Evolutionary conservation across 2,797 vertebrate genomes (phyloP).

Genomic region (Cryptoblepharus egeriae): DNA sequence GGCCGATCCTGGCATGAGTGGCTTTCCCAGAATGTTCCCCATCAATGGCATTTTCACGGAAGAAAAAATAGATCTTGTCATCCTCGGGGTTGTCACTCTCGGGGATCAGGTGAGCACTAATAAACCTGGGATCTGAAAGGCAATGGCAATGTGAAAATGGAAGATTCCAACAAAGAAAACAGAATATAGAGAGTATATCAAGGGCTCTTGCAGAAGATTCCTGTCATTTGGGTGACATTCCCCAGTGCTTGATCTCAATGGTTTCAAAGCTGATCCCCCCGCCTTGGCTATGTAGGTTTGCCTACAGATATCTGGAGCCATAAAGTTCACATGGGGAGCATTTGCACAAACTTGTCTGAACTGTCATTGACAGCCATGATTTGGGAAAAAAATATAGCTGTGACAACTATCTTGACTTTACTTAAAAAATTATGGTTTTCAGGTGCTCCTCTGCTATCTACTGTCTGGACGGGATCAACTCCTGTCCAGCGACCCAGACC

Average conservation of each 20-base stretch:
- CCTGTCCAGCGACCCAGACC: no score
- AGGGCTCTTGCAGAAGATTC: neutral
- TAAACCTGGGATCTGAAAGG: conserved; percentile 90
- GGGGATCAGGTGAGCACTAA: conserved; percentile 91
- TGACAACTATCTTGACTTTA: no score
- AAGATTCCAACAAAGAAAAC: neutral
- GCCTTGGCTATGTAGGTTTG: neutral
- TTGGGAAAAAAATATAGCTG: neutral
- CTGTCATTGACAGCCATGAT: neutral
- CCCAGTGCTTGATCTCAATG: no score
- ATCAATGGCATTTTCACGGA: conserved; percentile 96
- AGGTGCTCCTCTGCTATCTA: no score
- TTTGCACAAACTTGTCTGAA: neutral
- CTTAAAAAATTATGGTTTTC: no score
- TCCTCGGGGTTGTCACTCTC: conserved; percentile 98
- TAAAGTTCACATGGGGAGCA: no score
- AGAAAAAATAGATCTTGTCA: conserved; percentile 98
- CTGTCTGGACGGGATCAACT: no score
- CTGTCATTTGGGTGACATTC: neutral
- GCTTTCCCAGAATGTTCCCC: conserved; percentile 96
- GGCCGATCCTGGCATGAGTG: conserved; percentile 94
- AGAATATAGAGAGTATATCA: neutral
- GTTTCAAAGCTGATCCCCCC: no score
- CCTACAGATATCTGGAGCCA: neutral
- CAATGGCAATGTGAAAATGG: neutral